Conservation (phyloP, 1,140 invertebrate species). For the Scylla paramamosain region DNA sequence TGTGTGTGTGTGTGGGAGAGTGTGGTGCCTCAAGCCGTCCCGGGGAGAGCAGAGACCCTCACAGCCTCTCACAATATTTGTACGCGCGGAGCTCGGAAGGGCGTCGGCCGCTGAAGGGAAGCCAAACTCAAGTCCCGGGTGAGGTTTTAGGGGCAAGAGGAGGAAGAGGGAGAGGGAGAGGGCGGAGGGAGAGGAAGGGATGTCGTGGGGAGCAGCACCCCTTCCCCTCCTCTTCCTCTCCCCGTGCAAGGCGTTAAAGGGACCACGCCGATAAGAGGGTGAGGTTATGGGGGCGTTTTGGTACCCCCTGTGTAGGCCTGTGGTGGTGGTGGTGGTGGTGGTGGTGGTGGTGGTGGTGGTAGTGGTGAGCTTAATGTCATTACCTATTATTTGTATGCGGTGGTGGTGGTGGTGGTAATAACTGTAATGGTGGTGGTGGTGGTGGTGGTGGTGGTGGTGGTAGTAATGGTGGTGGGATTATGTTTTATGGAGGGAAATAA, state of each 20-base stretch:
- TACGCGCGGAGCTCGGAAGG: neutral
- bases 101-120: neutral
- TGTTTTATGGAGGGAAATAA: too few relatives aligned
- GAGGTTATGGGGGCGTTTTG: neutral
- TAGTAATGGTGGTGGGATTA: too few relatives aligned
- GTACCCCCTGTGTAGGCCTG: neutral
- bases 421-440: too few relatives aligned
- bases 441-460: too few relatives aligned
- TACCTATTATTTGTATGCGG: too few relatives aligned
- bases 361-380: neutral
- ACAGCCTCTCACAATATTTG: slow-evolving; percentile 2
- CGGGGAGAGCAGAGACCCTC: neutral
- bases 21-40: neutral
- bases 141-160: neutral
- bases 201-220: neutral
- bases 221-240: neutral
- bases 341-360: neutral
- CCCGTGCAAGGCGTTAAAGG: neutral
- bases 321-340: slow-evolving; percentile 17
- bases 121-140: neutral
- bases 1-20: too few relatives aligned
- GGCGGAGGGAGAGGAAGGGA: too few relatives aligned
- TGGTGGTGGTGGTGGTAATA: too few relatives aligned
- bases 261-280: neutral
- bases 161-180: neutral